phyloP scores from a whole-genome alignment of 2,113 vertebrate species.

The Ivindomyrus marchei region DNA sequence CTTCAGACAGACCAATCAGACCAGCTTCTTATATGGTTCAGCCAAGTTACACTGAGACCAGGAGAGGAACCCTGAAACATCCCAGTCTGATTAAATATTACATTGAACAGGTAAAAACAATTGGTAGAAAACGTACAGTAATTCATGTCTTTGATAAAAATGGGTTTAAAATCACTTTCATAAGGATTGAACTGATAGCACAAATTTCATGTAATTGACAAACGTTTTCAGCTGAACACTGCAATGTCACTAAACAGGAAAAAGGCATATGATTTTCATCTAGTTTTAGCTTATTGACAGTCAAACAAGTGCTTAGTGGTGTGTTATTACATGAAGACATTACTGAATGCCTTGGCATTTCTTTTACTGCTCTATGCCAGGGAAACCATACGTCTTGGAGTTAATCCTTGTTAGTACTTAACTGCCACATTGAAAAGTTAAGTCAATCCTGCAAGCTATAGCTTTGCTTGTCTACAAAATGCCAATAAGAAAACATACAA shows the following conservation, averaged over 20 bases:
- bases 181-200: conserved; percentile 24
- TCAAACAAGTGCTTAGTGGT: conserved; percentile 56
- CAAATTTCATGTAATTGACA: conserved; percentile 38
- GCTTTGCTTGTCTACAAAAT: conserved; percentile 84
- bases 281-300: conserved; percentile 65
- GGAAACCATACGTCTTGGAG: conserved; percentile 68
- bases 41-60: conserved; percentile 1
- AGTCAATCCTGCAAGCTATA: conserved; percentile 95
- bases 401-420: conserved; percentile 65
- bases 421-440: conserved; percentile 72
- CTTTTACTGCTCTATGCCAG: conserved; percentile 44
- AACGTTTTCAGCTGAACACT: conserved; percentile 71
- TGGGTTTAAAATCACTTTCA: conserved; percentile 27
- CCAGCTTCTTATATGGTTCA: conserved; percentile 11
- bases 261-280: conserved; percentile 10
- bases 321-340: conserved; percentile 45
- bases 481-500: conserved; percentile 87
- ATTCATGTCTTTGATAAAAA: conserved; percentile 1
- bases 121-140: conserved; percentile 21
- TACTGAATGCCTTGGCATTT: conserved; percentile 38
- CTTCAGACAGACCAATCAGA: conserved; percentile 4
- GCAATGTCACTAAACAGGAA: conserved; percentile 64
- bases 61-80: conserved; percentile 26
- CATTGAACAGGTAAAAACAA: conserved; percentile 50
- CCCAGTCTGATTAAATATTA: conserved; percentile 38